Conservation (phyloP, 2,113 vertebrate genomes). For the Sclerurus mexicanus region DNA sequence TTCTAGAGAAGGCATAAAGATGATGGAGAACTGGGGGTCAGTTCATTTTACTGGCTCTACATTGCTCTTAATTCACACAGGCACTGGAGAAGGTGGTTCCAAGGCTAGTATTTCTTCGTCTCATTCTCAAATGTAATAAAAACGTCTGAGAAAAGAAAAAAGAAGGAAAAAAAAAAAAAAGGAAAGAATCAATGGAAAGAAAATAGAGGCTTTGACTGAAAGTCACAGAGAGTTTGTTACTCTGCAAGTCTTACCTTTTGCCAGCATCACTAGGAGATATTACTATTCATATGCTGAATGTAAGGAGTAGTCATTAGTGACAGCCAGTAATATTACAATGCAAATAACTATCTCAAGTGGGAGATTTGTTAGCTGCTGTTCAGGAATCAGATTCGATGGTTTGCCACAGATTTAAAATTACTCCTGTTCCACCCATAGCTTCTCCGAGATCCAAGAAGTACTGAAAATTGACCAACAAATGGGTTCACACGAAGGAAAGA, state of each 20-base stretch:
- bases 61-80: not conserved
- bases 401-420: not conserved
- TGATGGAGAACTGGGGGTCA: not conserved
- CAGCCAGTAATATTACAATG: not conserved
- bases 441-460: not conserved
- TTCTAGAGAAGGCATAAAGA: not conserved
- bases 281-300: not conserved
- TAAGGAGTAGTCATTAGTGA: not conserved
- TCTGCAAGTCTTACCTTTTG: not conserved
- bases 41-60: not conserved
- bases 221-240: not conserved
- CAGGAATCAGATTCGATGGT: not conserved
- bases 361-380: not conserved
- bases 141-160: not conserved
- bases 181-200: not conserved
- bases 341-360: not conserved
- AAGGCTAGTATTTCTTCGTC: not conserved
- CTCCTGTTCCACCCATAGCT: not conserved
- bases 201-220: not conserved
- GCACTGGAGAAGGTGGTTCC: not conserved
- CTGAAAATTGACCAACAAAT: not conserved
- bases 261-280: not conserved
- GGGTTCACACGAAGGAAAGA: not conserved
- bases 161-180: too few species aligned
- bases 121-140: not conserved